Base-by-base conservation (phyloP, 2,888 invertebrate genomes). In the Euplagia quadripunctaria region DNA sequence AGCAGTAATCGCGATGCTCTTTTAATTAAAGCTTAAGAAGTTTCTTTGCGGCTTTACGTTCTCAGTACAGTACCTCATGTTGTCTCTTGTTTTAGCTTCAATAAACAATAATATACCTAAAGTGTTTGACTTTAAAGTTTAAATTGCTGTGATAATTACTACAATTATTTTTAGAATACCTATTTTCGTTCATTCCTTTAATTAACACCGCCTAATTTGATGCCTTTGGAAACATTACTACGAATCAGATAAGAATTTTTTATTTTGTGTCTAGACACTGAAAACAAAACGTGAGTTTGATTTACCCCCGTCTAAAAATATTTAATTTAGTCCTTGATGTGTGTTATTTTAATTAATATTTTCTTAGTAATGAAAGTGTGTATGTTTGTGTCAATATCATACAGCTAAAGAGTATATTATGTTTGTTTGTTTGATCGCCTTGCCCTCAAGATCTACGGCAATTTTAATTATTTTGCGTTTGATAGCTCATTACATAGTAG, bases 11-110 rank as follows among this genome's bases (percentile, higher is more conserved):
- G 89, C 89, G 87, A 91, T 90, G 91, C 83, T 92, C 90, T 91
- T 94, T 91, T 93, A 93, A 93, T 94, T 93, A 92, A 89, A 89
- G 86, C 85, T 86, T 86, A 88, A 90, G 91, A 89, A 91, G 87
- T 91, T 91, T 90, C 88, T 90, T 92, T 89, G 91, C 86, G 88
- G 91, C 87, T 87, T 82, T 85, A 81, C 79, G 78, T 75, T 83
- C 75, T 79, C 72, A 31, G 77, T 81, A 81, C 82, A 85, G 80
- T 83, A 78, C 79, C 75, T 87, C 82, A 82, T 82, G 85, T 85
- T 83, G 79, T 77, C 79, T 83, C 78, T 83, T 83, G 79, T 84
- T 63, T 70, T 74, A 51, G 70, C 58, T 49, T 43, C 9, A n/a
- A 16, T 55, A 8, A 43, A 17, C 49, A 3, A 73, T 67, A 74